Evolutionary conservation across 2,797 vertebrate genomes (phyloP).

Genomic region (Loriculus beryllinus): DNA sequence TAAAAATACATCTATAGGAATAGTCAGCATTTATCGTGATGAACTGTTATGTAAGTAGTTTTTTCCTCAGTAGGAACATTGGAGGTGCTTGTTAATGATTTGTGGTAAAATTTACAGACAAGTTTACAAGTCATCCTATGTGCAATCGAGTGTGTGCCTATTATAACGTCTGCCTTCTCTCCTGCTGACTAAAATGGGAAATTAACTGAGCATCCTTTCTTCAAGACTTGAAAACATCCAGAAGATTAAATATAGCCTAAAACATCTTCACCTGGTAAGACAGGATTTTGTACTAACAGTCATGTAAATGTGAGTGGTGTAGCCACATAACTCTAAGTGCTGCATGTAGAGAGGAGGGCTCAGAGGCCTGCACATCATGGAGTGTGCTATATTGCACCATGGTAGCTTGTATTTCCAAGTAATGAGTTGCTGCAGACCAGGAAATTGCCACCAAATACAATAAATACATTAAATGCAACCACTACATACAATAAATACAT

Average conservation of each 20-base stretch:
- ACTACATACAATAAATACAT: background rate
- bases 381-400: background rate
- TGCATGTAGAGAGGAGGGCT: background rate
- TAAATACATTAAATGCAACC: background rate
- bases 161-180: background rate
- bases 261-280: background rate
- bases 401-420: background rate
- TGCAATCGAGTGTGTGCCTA: background rate
- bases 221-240: conserved; percentile 3
- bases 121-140: conserved; percentile 15
- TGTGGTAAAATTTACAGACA: conserved; percentile 2
- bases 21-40: background rate
- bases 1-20: conserved; percentile 33
- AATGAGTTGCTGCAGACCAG: background rate
- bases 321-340: background rate
- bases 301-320: background rate
- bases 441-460: background rate
- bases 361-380: background rate
- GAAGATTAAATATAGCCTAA: conserved; percentile 33
- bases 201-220: conserved; percentile 4
- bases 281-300: background rate
- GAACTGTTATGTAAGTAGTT: conserved; percentile 7
- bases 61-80: background rate
- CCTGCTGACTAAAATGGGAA: conserved; percentile 15
- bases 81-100: conserved; percentile 40